A percentile compares a stretch with the other conserved stretches of the same genome.
Evolutionary conservation across 1,140 invertebrate species (phyloP).

Genomic region (Formica exsecta): DNA sequence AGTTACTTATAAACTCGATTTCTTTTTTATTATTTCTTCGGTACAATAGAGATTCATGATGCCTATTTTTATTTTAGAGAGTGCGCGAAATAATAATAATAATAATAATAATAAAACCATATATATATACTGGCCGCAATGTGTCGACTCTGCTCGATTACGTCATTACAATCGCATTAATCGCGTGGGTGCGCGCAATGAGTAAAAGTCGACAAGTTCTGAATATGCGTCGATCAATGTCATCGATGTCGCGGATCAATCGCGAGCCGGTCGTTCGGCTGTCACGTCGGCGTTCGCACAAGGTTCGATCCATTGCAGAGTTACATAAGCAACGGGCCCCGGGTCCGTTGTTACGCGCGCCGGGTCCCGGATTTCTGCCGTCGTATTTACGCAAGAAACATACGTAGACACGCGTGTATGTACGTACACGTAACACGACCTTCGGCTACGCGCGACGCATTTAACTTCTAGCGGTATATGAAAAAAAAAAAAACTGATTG

Average conservation of each 20-base stretch:
- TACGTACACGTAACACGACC: conserved; percentile 53
- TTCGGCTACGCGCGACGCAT: conserved; percentile 58
- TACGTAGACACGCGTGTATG: neutral
- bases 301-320: conserved; percentile 17
- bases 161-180: neutral
- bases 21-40: neutral
- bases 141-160: conserved; percentile 9
- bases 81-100: too few species aligned
- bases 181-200: neutral
- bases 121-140: neutral
- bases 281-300: conserved; percentile 47
- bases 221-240: conserved; percentile 65
- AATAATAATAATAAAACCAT: neutral
- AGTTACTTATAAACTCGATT: neutral
- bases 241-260: conserved; percentile 47
- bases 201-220: conserved; percentile 53
- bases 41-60: neutral
- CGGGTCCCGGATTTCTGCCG: neutral
- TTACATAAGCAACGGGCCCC: conserved; percentile 53
- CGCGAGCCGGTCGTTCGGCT: neutral
- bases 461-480: neutral
- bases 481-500: neutral
- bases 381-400: conserved; percentile 64
- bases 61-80: neutral
- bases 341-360: conserved; percentile 49